A percentile compares a stretch with the other conserved stretches of the same genome.
Conservation (phyloP, 2,113 vertebrate species). For the Phalacrocorax aristotelis region DNA sequence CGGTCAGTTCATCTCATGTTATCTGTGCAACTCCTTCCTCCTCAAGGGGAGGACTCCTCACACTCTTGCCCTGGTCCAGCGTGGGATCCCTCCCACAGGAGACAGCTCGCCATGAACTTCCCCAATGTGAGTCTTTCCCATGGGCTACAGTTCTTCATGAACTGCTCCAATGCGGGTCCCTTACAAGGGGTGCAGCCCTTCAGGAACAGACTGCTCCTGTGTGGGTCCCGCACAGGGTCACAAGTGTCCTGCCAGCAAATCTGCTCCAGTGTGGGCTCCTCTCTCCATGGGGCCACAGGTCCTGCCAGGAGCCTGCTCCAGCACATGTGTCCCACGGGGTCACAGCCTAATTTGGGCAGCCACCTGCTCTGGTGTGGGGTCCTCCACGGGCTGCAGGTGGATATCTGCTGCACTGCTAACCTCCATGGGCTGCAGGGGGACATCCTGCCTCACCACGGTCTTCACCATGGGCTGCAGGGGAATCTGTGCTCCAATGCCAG, state of each 20-base stretch:
- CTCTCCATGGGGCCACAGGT: background rate
- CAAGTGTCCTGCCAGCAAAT: background rate
- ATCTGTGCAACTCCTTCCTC: background rate
- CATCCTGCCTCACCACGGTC: background rate
- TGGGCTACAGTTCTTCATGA: accelerated
- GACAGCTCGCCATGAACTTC: background rate
- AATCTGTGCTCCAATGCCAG: background rate
- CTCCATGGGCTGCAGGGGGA: background rate
- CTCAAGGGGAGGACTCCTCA: background rate
- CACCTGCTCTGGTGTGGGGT: background rate
- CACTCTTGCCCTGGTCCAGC: background rate
- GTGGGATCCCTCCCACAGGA: background rate
- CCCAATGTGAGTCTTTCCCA: background rate
- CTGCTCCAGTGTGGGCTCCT: background rate
- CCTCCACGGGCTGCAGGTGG: background rate
- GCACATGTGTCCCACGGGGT: accelerated
- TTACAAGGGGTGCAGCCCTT: background rate
- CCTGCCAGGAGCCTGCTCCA: background rate
- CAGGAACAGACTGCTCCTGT: background rate
- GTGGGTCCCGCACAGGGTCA: background rate
- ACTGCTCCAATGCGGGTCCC: background rate
- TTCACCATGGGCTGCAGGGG: background rate
- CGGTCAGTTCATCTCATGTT: background rate
- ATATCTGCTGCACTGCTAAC: background rate
- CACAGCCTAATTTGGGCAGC: no score